Evolutionary conservation across 35 echinoderm and acorn worm genomes (phyloP), one percentile per base, ranked within the genome.

Genomic region (Chiridota heheva): DNA sequence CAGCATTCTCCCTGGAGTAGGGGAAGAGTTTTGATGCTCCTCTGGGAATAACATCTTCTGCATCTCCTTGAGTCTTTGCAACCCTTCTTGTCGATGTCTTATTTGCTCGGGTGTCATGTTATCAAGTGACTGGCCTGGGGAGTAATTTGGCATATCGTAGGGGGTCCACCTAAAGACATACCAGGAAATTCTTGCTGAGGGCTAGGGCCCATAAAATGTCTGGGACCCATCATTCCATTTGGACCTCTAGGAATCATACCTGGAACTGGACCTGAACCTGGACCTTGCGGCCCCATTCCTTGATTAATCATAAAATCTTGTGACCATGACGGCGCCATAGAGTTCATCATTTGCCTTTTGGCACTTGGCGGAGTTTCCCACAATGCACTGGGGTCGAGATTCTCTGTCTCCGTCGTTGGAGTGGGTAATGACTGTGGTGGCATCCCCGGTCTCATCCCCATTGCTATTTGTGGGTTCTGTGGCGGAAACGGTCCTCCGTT

Each of bases 91-190:
- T 40, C 95, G 49, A 45, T 91, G 84, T 36, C 89, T 70, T 67
- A 98, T 81, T 81, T 98, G 95, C 63, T 98, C 95, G 42, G 95
- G 95, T 13, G 95, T 98, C 1, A 86, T 81, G 72, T 89, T 98
- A 53, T 98, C 92, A 40, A 96, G 85, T 67, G 90, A 77, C 45
- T 96, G 87, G 6, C 81, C 78, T 40, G 90, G 73, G 24, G 69
- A 83, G 63, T 88, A 93, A 44, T 84, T 84, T 12, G 90, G 58
- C 58, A 83, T 63, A 44, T 93, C 90, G 59, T 86, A 93, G 0
- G 84, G 86, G 65, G 33, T 4, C 61, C 68, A 35, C 41, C 5
- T 33, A 36, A 39, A 6, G 81, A 44, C 36, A 70, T 53, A 3
- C 37, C 64, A 10, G 72, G 64, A 73, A 91, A 91, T 18, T 78